These are phyloP conservation scores for Drosophila pegasa DNA, from an alignment of 2,888 invertebrate genomes.

Conservation along the genomic window DNA sequence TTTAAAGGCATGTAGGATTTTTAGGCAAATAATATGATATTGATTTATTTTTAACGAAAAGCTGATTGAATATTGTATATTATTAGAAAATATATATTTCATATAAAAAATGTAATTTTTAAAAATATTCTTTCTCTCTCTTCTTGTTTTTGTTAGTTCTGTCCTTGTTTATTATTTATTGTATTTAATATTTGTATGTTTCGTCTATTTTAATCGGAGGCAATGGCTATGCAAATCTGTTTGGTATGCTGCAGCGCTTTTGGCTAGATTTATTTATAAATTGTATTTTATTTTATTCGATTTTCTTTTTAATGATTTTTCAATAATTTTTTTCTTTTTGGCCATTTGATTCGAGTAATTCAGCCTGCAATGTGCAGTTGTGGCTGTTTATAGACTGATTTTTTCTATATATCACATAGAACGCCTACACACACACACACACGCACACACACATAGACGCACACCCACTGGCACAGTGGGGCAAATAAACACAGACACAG, in stretches of 20 bases:
- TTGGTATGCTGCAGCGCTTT: slow-evolving; percentile 47
- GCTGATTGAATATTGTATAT: background rate
- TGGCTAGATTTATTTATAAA: slow-evolving; percentile 42
- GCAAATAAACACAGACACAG: slow-evolving; percentile 33
- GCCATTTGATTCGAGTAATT: slow-evolving; percentile 35
- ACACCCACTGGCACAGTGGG: slow-evolving; percentile 39
- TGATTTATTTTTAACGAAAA: background rate
- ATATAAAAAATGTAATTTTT: slow-evolving; percentile 1
- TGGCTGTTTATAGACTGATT: slow-evolving; percentile 34
- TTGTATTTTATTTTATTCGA: slow-evolving; percentile 5
- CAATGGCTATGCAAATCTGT: slow-evolving; percentile 34
- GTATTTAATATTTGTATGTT: background rate
- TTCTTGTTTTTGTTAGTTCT: background rate
- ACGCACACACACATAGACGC: slow-evolving; percentile 26
- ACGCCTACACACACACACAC: slow-evolving; percentile 49
- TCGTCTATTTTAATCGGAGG: slow-evolving; percentile 6
- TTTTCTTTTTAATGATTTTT: slow-evolving; percentile 17
- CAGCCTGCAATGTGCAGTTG: slow-evolving; percentile 42
- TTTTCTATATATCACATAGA: slow-evolving; percentile 27
- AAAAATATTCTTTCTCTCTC: background rate
- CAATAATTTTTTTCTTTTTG: slow-evolving; percentile 31
- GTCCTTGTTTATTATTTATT: background rate
- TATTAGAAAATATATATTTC: slow-evolving; percentile 4
- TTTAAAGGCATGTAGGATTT: too few relatives aligned
- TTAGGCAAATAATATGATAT: background rate